Evolutionary conservation across 2,797 vertebrate genomes (phyloP), one percentile per base, ranked within the genome.

Genomic region (Gorsachius magnificus): DNA sequence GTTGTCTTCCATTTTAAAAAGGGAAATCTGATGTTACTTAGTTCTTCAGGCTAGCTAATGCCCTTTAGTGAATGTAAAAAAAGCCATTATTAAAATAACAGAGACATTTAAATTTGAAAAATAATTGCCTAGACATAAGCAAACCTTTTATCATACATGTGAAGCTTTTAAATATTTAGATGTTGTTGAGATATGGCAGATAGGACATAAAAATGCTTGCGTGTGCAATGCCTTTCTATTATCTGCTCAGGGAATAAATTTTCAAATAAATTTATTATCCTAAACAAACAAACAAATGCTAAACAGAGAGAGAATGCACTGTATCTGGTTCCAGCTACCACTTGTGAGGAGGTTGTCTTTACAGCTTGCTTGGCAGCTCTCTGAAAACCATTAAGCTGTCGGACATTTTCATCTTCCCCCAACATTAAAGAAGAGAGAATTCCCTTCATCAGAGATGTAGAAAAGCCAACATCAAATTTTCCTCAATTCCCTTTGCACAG

Each of bases 141-240:
- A 90, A 94, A 79, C 70, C 54, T 93, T 87, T 96, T 83, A 88
- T 86, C 85, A 78, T 86, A 50, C 72, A 83, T 66, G 66, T 60
- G 72, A 86, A 93, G 84, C 80, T 95, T 93, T 94, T 76, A 93
- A 79, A 75, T 87, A 71, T 94, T 96, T 79, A 85, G 77, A 84
- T 92, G 60, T 89, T 86, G 74, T 93, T 87, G 90, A 93, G 81
- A 92, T 91, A 53, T 66, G 82, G 69, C 84, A 96, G 79, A 87
- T 83, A 84, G 78, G 60, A 90, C 63, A 89, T 61, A 72, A 86
- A 96, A 88, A 56, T 81, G 28, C 69, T 85, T 83, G 69, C 64
- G 35, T 78, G 35, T 85, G 65, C 87, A 88, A 91, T 79, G 43
- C 22, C 21, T 74, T 80, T 89, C 87, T 78, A 18, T 85, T 90